phyloP scores from a whole-genome alignment of 2,888 invertebrate genomes.

The Hyposoter dolosus region DNA sequence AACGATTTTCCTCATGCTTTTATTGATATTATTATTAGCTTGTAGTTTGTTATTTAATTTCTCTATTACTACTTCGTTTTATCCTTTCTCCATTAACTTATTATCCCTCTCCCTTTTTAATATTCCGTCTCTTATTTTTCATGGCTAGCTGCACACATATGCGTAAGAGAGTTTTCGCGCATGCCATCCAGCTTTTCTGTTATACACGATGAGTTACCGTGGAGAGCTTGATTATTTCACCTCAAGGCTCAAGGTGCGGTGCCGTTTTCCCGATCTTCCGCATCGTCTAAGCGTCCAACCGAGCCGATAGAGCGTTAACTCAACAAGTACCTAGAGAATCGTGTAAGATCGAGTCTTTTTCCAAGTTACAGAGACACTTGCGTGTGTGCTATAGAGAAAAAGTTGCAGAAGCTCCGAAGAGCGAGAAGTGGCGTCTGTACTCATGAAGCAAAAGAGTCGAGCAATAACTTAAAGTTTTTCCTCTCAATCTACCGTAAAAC shows the following conservation, averaged over 20 bases:
- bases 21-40: background rate
- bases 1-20: background rate
- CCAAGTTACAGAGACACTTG: slow-evolving; percentile 14
- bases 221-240: slow-evolving; percentile 21
- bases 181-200: slow-evolving; percentile 41
- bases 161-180: slow-evolving; percentile 19
- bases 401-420: slow-evolving; percentile 41
- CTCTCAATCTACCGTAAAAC: slow-evolving; percentile 51
- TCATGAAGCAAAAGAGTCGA: slow-evolving; percentile 54
- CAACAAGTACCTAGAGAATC: slow-evolving; percentile 63
- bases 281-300: background rate
- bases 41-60: background rate
- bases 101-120: background rate
- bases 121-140: slow-evolving; percentile 21
- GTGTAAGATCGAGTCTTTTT: slow-evolving; percentile 63
- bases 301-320: slow-evolving; percentile 65
- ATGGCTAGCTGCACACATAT: slow-evolving; percentile 26
- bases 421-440: slow-evolving; percentile 56
- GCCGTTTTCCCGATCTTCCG: slow-evolving; percentile 55
- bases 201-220: slow-evolving; percentile 5
- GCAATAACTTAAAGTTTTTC: slow-evolving; percentile 64
- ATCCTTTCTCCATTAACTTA: background rate
- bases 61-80: background rate
- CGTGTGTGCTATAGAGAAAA: slow-evolving; percentile 8
- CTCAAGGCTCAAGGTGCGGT: slow-evolving; percentile 62